Percentiles rank a stretch among this genome's conserved stretches.
Evolutionary conservation across 2,797 vertebrate genomes (phyloP).

Genomic region (Echeneis naucrates): DNA sequence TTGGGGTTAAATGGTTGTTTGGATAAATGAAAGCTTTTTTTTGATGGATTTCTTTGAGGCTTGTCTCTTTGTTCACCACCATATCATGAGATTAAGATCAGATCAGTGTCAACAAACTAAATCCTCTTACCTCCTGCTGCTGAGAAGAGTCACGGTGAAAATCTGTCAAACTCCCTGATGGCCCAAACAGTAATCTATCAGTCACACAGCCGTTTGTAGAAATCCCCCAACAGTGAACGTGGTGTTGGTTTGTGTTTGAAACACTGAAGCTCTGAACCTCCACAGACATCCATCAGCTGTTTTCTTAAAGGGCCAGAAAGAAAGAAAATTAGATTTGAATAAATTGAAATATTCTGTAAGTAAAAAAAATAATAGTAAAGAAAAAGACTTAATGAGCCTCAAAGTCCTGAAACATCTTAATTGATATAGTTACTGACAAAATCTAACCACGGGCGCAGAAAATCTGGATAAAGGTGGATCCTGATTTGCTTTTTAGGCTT

Average conservation of each 20-base stretch:
- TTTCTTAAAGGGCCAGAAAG: too few species aligned
- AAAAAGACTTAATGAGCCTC: too few species aligned
- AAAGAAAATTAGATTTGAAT: too few species aligned
- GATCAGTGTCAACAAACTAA: slow-evolving; percentile 1
- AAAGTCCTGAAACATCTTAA: too few species aligned
- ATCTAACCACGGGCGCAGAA: too few species aligned
- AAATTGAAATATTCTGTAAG: too few species aligned
- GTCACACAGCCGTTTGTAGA: neutral
- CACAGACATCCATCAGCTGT: neutral
- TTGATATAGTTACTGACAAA: too few species aligned
- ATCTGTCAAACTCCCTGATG: neutral
- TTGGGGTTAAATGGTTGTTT: neutral
- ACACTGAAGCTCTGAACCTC: neutral
- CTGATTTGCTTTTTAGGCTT: too few species aligned
- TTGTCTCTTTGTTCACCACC: neutral
- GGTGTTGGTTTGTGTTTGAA: neutral
- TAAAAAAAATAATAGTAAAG: too few species aligned
- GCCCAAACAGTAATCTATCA: neutral
- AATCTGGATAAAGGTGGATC: too few species aligned
- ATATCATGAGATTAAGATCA: neutral
- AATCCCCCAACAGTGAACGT: neutral
- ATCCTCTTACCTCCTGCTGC: slow-evolving; percentile 10
- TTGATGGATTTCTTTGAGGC: neutral
- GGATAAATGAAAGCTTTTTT: neutral
- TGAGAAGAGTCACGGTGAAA: neutral